Conservation (phyloP, 1,140 invertebrate species). For the Drosophila pseudoananassae region DNA sequence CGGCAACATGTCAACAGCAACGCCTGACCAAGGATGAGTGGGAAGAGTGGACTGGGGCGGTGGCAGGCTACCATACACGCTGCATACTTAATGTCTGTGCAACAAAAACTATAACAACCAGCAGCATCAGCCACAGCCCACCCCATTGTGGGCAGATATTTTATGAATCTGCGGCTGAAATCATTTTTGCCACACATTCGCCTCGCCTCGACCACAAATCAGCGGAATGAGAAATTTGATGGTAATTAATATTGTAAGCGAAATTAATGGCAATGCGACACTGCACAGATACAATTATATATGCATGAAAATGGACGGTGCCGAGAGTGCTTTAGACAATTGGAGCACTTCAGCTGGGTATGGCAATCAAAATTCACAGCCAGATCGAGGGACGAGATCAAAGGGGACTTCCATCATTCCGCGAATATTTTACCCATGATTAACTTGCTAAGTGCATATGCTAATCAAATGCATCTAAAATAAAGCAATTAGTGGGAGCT, state of each 20-base stretch:
- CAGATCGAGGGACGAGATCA: conserved; percentile 35
- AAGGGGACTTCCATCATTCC: conserved; percentile 28
- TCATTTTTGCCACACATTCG: conserved; percentile 75
- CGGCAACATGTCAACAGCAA: conserved; percentile 77
- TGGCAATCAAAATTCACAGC: conserved; percentile 26
- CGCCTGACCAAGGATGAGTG: conserved; percentile 61
- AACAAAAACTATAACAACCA: conserved; percentile 4
- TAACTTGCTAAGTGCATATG: conserved; percentile 9
- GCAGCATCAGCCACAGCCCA: conserved; percentile 8
- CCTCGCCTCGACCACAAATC: conserved; percentile 66
- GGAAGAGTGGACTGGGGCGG: conserved; percentile 25
- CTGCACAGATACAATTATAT: conserved; percentile 19
- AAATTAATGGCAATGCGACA: conserved; percentile 63
- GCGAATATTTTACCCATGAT: conserved; percentile 21
- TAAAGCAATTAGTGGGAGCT: conserved; percentile 3
- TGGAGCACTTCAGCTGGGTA: conserved; percentile 43
- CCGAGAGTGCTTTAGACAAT: conserved; percentile 36
- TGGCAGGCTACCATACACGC: conserved; percentile 6
- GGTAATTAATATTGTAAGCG: conserved; percentile 81
- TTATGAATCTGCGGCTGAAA: conserved; percentile 67
- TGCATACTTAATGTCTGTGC: conserved; percentile 72
- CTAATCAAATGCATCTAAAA: conserved; percentile 10
- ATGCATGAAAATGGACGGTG: conserved; percentile 9
- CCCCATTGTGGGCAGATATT: conserved; percentile 69
- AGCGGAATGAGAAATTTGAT: conserved; percentile 78